phyloP scores from a whole-genome alignment of 2,113 vertebrate species.

The Accipiter cooperii region DNA sequence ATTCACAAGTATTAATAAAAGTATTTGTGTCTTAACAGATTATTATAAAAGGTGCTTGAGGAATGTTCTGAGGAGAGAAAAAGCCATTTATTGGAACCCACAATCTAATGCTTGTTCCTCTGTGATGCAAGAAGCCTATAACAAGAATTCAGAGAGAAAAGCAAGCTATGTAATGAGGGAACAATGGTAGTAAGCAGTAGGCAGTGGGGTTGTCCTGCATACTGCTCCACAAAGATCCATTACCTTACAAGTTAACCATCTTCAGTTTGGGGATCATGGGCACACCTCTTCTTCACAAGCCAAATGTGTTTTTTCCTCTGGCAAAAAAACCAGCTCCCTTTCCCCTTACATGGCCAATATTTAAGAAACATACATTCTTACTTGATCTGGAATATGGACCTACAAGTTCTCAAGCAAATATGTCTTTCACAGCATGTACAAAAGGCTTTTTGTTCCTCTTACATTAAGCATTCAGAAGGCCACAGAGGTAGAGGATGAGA shows the following conservation, averaged over 20 bases:
- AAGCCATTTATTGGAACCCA: neutral
- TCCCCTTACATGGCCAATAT: neutral
- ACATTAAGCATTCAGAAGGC: neutral
- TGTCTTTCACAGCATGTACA: neutral
- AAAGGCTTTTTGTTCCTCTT: neutral
- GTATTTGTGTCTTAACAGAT: neutral
- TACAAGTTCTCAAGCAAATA: neutral
- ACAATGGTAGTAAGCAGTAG: neutral
- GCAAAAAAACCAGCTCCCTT: neutral
- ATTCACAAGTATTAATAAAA: neutral
- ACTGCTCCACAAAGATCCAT: neutral
- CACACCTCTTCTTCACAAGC: neutral
- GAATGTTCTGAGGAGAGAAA: neutral
- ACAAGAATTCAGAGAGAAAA: neutral
- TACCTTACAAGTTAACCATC: neutral
- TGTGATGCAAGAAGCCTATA: neutral
- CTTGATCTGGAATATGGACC: neutral
- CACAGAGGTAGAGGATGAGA: neutral
- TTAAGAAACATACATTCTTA: neutral
- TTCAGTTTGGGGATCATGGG: neutral
- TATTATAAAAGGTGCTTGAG: neutral
- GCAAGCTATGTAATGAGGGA: neutral
- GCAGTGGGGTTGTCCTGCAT: neutral
- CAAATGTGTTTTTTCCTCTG: neutral
- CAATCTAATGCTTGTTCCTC: neutral